phyloP scores from a whole-genome alignment of 2,888 invertebrate species.

The Eristalinus sepulchralis region DNA sequence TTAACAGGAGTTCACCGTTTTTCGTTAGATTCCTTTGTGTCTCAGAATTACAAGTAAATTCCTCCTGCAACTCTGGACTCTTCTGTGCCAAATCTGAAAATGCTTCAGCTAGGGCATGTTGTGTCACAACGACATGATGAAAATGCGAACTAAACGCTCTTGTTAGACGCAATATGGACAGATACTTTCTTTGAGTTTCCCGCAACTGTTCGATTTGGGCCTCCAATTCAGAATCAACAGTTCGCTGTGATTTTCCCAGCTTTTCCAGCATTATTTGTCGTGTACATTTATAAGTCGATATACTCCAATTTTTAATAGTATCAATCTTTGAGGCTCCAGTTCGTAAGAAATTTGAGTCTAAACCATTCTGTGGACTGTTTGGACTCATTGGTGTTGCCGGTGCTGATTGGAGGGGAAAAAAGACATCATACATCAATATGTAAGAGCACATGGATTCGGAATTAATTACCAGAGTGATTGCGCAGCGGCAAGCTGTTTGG shows the following conservation, averaged over 20 bases:
- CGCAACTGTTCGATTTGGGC: slow-evolving; percentile 95
- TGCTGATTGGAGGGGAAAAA: slow-evolving; percentile 72
- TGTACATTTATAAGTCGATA: slow-evolving; percentile 99
- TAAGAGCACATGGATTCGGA: not conserved
- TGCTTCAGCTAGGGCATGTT: slow-evolving; percentile 94
- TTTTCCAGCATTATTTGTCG: slow-evolving; percentile 98
- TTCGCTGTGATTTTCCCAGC: slow-evolving; percentile 95
- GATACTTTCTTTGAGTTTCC: slow-evolving; percentile 96
- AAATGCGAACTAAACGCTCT: slow-evolving; percentile 93
- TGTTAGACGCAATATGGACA: slow-evolving; percentile 92
- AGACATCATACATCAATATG: not conserved
- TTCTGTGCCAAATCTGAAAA: slow-evolving; percentile 98
- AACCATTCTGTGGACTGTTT: slow-evolving; percentile 76
- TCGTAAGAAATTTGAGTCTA: slow-evolving; percentile 77
- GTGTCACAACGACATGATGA: slow-evolving; percentile 91
- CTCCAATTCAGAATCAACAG: slow-evolving; percentile 96
- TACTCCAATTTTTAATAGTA: slow-evolving; percentile 96
- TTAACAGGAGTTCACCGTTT: slow-evolving; percentile 95
- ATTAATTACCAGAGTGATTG: slow-evolving; percentile 84
- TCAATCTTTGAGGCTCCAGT: slow-evolving; percentile 90
- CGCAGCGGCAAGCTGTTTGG: slow-evolving; percentile 88
- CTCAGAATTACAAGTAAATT: slow-evolving; percentile 97
- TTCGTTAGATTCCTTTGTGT: slow-evolving; percentile 95
- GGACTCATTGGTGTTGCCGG: slow-evolving; percentile 82
- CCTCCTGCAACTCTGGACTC: slow-evolving; percentile 96